Evolutionary conservation across 2,797 vertebrate genomes (phyloP).

Genomic region (Squalus acanthias): DNA sequence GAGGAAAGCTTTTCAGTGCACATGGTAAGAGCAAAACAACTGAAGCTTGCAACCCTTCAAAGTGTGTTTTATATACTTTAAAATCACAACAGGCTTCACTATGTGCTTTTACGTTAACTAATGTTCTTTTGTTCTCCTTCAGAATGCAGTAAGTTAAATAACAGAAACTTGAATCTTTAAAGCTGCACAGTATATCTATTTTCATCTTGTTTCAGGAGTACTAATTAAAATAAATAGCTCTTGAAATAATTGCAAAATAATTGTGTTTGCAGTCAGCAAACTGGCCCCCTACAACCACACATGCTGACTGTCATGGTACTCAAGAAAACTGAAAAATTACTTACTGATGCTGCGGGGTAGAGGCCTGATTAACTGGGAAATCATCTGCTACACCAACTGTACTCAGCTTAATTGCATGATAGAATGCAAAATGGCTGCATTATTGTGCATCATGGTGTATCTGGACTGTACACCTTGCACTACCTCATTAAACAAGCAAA

Average conservation of each 20-base stretch:
- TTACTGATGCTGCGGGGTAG: background rate
- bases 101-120: background rate
- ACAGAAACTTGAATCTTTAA: background rate
- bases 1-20: background rate
- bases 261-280: background rate
- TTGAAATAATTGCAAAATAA: background rate
- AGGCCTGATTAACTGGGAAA: background rate
- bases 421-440: background rate
- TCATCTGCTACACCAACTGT: background rate
- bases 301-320: background rate
- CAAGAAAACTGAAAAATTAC: background rate
- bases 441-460: background rate
- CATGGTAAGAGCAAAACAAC: slow-evolving; percentile 11
- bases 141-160: background rate
- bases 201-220: background rate
- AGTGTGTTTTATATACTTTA: background rate
- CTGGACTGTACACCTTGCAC: background rate
- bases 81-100: background rate
- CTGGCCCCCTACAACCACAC: background rate
- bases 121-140: background rate
- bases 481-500: background rate
- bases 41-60: slow-evolving; percentile 5
- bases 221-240: background rate
- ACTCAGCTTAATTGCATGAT: background rate
- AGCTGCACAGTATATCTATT: background rate